Conservation (phyloP, 2,888 invertebrate species). For the Lepas anatifera region DNA sequence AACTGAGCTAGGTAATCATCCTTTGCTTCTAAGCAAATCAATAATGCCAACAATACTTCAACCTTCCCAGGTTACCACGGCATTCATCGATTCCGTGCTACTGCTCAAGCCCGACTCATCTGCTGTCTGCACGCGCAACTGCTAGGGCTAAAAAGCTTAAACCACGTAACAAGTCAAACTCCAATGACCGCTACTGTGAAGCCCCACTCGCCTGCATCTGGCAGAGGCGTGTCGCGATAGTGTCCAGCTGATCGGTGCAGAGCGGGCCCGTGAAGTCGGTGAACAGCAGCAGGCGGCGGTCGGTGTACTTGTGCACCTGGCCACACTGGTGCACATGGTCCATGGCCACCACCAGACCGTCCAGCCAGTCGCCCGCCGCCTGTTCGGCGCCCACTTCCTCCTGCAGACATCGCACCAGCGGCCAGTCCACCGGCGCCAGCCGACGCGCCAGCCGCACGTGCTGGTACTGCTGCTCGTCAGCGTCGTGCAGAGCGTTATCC, state of each 20-base stretch:
- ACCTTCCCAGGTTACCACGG: no score
- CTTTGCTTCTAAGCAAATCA: no score
- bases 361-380: slow-evolving; percentile 52
- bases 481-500: slow-evolving; percentile 35
- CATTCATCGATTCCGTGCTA: no score
- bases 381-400: slow-evolving; percentile 34
- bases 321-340: slow-evolving; percentile 38
- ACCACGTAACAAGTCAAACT: no score
- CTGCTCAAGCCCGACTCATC: no score
- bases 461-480: slow-evolving; percentile 35
- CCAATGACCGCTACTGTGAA: no score
- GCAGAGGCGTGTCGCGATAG: slow-evolving; percentile 43
- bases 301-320: slow-evolving; percentile 25
- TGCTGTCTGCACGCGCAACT: no score
- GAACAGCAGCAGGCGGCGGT: slow-evolving; percentile 43
- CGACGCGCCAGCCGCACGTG: slow-evolving; percentile 44
- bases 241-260: slow-evolving; percentile 40
- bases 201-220: slow-evolving; percentile 33
- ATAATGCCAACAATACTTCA: no score
- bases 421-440: slow-evolving; percentile 47
- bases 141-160: no score
- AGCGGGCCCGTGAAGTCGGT: slow-evolving; percentile 46
- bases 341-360: slow-evolving; percentile 46
- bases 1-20: no score
- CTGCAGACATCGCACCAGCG: slow-evolving; percentile 40